Percentiles rank a stretch among this genome's conserved stretches.
phyloP scores from a whole-genome alignment of 1,140 invertebrate species.

The Drosophila nigrodunni region DNA sequence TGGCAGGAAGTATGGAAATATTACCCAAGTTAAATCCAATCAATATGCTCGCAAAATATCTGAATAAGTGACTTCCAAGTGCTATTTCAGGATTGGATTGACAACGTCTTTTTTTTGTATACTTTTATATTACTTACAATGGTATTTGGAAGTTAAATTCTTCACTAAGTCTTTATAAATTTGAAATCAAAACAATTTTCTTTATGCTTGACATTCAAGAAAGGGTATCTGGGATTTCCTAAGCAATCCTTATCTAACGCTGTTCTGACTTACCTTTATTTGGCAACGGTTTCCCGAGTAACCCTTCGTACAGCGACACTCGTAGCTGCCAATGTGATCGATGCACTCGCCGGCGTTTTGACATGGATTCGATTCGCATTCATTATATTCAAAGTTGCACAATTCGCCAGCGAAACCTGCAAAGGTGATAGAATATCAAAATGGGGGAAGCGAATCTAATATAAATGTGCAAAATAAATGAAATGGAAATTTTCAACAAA shows the following conservation, averaged over 20 bases:
- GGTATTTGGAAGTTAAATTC: too few species aligned
- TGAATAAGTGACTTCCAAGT: constrained; percentile 1
- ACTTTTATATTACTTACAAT: neutral
- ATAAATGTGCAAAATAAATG: constrained; percentile 79
- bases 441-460: constrained; percentile 46
- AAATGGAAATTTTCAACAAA: constrained; percentile 74
- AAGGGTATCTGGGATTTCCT: neutral
- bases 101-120: neutral
- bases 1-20: constrained; percentile 25
- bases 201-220: neutral
- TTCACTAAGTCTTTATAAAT: too few species aligned
- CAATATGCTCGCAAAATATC: constrained; percentile 55
- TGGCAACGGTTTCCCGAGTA: constrained; percentile 91
- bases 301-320: constrained; percentile 91
- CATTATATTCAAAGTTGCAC: constrained; percentile 93
- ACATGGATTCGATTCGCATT: constrained; percentile 95
- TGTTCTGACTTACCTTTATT: constrained; percentile 85
- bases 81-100: neutral
- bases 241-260: constrained; percentile 26
- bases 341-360: constrained; percentile 92
- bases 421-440: constrained; percentile 16
- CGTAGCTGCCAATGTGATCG: constrained; percentile 90
- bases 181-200: too few species aligned
- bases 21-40: constrained; percentile 62
- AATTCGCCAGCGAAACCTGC: constrained; percentile 89